Evolutionary conservation across 2,888 invertebrate genomes (phyloP).

Genomic region (Pristionchus mayeri): DNA sequence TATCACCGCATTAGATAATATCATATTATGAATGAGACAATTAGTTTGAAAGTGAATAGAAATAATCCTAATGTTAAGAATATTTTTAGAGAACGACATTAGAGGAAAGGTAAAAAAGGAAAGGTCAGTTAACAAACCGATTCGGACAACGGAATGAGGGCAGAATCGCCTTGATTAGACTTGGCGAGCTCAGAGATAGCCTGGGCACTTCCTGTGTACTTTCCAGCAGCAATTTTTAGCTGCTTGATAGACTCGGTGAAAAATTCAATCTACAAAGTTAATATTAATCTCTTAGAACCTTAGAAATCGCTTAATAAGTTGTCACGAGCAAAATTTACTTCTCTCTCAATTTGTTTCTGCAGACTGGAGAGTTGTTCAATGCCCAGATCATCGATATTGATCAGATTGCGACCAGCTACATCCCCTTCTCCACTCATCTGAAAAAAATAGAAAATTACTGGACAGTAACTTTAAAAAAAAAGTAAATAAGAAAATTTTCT

Average conservation of each 20-base stretch:
- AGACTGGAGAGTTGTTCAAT: conserved; percentile 66
- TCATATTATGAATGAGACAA: no score
- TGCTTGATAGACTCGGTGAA: conserved; percentile 92
- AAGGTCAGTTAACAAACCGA: conserved; percentile 84
- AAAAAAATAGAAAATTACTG: no score
- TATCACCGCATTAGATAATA: conserved; percentile 9
- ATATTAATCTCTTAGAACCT: not conserved
- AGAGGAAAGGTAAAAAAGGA: no score
- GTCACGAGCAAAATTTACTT: conserved; percentile 48
- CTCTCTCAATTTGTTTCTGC: conserved; percentile 66
- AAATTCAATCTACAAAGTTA: conserved; percentile 78
- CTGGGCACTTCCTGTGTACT: conserved; percentile 90
- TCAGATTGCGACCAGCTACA: conserved; percentile 21
- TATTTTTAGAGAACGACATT: not conserved
- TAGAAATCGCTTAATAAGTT: not conserved
- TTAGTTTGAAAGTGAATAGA: no score
- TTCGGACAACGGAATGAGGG: conserved; percentile 93
- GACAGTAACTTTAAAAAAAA: no score
- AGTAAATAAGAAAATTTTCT: not conserved
- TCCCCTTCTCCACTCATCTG: conserved; percentile 41
- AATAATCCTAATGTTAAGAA: not conserved
- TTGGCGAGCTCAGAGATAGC: conserved; percentile 77
- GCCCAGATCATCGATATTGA: conserved; percentile 60
- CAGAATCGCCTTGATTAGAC: conserved; percentile 53
- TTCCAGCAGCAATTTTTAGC: conserved; percentile 88